phyloP scores from a whole-genome alignment of 2,797 vertebrate species.

The Acanthurus leucopareius region DNA sequence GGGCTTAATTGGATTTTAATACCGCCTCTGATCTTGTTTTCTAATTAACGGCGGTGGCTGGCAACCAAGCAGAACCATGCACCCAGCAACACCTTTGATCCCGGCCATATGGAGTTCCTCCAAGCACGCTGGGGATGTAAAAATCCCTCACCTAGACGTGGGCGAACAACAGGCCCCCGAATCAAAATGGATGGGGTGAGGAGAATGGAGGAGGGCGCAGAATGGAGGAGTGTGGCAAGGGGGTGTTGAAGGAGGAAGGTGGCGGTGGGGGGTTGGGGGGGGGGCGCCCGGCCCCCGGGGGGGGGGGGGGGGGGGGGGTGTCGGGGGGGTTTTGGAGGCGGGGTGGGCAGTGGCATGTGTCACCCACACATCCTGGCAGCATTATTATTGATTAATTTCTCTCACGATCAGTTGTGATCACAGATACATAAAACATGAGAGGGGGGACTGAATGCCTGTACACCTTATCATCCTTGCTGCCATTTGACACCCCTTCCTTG shows the following conservation, averaged over 20 bases:
- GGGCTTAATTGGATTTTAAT: conserved; percentile 91
- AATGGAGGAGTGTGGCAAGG: conserved; percentile 61
- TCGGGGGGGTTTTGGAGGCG: conserved; percentile 69
- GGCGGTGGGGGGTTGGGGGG: conserved; percentile 62
- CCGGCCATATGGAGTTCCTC: conserved; percentile 90
- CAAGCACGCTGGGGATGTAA: conserved; percentile 86
- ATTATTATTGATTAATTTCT: conserved; percentile 88
- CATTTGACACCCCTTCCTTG: conserved; percentile 76
- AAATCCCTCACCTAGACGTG: conserved; percentile 87
- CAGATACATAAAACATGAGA: conserved; percentile 88
- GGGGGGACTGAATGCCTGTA: conserved; percentile 79
- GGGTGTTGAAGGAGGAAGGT: conserved; percentile 47
- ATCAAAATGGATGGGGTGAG: conserved; percentile 80
- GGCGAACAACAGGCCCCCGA: conserved; percentile 83
- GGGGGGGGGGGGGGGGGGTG: conserved; percentile 70
- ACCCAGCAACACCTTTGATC: conserved; percentile 91
- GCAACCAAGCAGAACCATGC: conserved; percentile 90
- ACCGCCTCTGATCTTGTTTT: conserved; percentile 92
- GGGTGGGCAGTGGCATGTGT: conserved; percentile 79
- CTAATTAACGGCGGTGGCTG: conserved; percentile 90
- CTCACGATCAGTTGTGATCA: conserved; percentile 87
- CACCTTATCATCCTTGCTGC: conserved; percentile 79
- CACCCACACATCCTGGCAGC: conserved; percentile 75
- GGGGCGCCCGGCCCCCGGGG: no score
- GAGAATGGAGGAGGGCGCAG: conserved; percentile 68